A percentile compares a stretch with the other conserved stretches of the same genome.
phyloP scores from a whole-genome alignment of 2,113 vertebrate genomes.

The Daboia siamensis region DNA sequence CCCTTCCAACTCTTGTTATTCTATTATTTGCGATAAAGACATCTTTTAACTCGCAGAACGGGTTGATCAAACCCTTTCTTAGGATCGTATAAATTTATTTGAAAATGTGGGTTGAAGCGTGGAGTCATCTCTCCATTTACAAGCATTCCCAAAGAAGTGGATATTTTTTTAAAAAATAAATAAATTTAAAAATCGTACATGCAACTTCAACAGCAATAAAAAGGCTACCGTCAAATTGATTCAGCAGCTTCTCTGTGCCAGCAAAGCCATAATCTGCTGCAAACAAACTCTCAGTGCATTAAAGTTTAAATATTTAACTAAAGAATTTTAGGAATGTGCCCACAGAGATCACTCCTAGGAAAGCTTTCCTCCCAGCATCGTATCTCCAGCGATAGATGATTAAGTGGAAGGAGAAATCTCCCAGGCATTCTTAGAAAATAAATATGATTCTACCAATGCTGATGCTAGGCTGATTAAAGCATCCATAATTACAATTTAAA shows the following conservation, averaged over 20 bases:
- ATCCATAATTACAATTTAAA: neutral
- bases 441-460: neutral
- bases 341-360: neutral
- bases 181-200: neutral
- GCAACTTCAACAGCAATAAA: neutral
- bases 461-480: neutral
- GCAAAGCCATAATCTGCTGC: neutral
- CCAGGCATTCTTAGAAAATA: neutral
- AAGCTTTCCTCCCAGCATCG: neutral
- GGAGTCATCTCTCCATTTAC: neutral
- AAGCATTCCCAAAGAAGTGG: neutral
- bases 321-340: neutral
- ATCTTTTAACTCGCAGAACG: neutral
- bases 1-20: too few species aligned
- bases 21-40: neutral
- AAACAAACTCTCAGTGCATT: neutral
- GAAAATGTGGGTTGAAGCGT: neutral
- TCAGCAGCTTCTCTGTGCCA: neutral
- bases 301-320: neutral
- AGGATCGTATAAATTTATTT: neutral
- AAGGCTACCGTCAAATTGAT: neutral
- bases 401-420: neutral
- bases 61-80: neutral
- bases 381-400: neutral
- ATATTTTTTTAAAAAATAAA: neutral